A percentile compares a stretch with the other conserved stretches of the same genome.
phyloP scores from a whole-genome alignment of 2,113 vertebrate species.

The Takifugu flavidus region DNA sequence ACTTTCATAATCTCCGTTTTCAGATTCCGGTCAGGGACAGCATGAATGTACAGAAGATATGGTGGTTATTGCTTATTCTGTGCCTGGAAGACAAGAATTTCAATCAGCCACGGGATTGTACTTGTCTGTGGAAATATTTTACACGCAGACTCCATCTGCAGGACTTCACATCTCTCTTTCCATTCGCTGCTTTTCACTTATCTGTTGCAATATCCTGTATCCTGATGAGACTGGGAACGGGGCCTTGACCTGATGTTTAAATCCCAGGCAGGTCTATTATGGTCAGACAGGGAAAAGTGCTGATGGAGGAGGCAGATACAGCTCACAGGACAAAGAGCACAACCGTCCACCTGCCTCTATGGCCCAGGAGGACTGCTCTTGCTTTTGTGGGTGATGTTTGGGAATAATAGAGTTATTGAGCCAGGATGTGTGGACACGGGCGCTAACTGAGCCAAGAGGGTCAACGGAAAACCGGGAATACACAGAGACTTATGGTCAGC shows the following conservation, averaged over 20 bases:
- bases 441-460: slow-evolving; percentile 29
- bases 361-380: slow-evolving; percentile 14
- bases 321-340: slow-evolving; percentile 59
- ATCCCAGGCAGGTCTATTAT: slow-evolving; percentile 64
- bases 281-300: slow-evolving; percentile 56
- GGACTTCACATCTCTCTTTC: slow-evolving; percentile 43
- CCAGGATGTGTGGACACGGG: slow-evolving; percentile 14
- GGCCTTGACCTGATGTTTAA: slow-evolving; percentile 68
- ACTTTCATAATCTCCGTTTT: slow-evolving; percentile 6
- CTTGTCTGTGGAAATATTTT: slow-evolving; percentile 30
- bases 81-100: slow-evolving; percentile 26
- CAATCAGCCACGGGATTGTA: slow-evolving; percentile 49
- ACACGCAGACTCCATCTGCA: slow-evolving; percentile 1
- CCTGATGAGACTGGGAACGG: slow-evolving; percentile 54
- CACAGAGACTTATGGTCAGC: slow-evolving; percentile 55
- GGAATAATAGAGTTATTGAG: slow-evolving; percentile 5
- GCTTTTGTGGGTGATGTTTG: slow-evolving; percentile 23
- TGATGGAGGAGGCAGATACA: slow-evolving; percentile 60
- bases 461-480: slow-evolving; percentile 26
- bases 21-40: slow-evolving; percentile 18
- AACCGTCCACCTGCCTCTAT: slow-evolving; percentile 51
- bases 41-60: too few species aligned
- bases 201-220: slow-evolving; percentile 72
- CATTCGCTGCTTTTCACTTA: slow-evolving; percentile 58
- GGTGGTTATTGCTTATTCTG: slow-evolving; percentile 16